Evolutionary conservation across 1,140 invertebrate species (phyloP).

Genomic region (Drosophila ficusphila): DNA sequence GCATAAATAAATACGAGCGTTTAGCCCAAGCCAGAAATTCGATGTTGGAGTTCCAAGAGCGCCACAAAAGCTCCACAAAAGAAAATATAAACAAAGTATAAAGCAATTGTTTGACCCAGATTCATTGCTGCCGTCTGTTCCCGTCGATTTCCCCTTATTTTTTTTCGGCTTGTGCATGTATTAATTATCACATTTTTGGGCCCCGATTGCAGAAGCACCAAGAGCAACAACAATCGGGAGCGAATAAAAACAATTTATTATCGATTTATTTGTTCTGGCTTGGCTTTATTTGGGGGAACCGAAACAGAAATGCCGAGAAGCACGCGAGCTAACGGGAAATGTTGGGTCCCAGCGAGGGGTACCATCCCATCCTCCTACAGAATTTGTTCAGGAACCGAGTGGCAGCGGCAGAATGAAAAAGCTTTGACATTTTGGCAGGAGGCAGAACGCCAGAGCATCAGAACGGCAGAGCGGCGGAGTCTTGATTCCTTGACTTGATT

Average conservation of each 20-base stretch:
- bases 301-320: conserved; percentile 27
- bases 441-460: too few relatives aligned
- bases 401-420: conserved; percentile 25
- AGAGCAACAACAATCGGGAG: conserved; percentile 21
- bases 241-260: conserved; percentile 51
- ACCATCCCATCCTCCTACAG: neutral
- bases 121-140: conserved; percentile 43
- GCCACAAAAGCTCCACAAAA: conserved; percentile 50
- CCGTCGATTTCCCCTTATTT: conserved; percentile 23
- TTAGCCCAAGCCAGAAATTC: conserved; percentile 3
- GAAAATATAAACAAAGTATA: conserved; percentile 66
- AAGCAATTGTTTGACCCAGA: conserved; percentile 73
- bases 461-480: conserved; percentile 25
- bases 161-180: conserved; percentile 36
- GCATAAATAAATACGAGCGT: conserved; percentile 44
- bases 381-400: conserved; percentile 1
- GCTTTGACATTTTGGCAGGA: conserved; percentile 68
- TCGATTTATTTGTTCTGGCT: conserved; percentile 61
- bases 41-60: conserved; percentile 47
- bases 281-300: conserved; percentile 19
- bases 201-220: conserved; percentile 42
- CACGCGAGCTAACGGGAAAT: conserved; percentile 75
- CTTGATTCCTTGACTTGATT: conserved; percentile 59
- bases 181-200: conserved; percentile 75
- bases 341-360: conserved; percentile 21